Base-by-base conservation (phyloP, 2,797 vertebrate species). In the Cuniculus paca region DNA sequence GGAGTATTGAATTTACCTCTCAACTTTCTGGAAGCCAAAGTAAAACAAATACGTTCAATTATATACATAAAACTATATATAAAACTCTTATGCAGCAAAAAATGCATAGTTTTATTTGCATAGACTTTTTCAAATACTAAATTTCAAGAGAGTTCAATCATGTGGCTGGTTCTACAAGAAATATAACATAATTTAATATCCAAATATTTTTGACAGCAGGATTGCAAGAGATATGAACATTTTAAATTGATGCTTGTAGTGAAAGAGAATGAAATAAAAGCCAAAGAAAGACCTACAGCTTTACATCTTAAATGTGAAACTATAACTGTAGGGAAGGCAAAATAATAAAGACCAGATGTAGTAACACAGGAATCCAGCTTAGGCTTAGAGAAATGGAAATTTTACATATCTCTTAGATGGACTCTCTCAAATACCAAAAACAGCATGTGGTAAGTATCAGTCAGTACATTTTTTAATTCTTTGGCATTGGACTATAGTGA, bases 331-430 rank as follows among this genome's bases (percentile, higher is more conserved):
- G 58, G 22, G 28, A 45, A 83, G 13, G 72, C 65, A 94, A 88
- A 52, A 65, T 96, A 97, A 97, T 94, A 81, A 19, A 96, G 60
- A 88, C 83, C 97, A 98, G 96, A 96, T 97, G 96, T 97, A 91
- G 95, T 91, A 96, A 96, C 95, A 94, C 4, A 90, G 79, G 36
- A 88, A 87, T 91, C 68, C 19, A 74, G 26, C 19, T 88, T 50
- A 42, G 45, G 54, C 24, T n/a, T 74, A 61, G 83, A 95, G 91
- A 95, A 93, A 91, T 91, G 86, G 19, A 91, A 96, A 92, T 92
- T 89, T 70, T 83, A 58, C 42, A 3, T 81, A 93, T 91, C 75
- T 96, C 91, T 95, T 80, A 92, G 83, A 88, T 80, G 93, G 31
- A 16, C 52, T 91, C 24, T 96, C 91, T 98, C 94, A 95, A 88